phyloP scores from a whole-genome alignment of 2,113 vertebrate species.

The Bothrops jararaca region DNA sequence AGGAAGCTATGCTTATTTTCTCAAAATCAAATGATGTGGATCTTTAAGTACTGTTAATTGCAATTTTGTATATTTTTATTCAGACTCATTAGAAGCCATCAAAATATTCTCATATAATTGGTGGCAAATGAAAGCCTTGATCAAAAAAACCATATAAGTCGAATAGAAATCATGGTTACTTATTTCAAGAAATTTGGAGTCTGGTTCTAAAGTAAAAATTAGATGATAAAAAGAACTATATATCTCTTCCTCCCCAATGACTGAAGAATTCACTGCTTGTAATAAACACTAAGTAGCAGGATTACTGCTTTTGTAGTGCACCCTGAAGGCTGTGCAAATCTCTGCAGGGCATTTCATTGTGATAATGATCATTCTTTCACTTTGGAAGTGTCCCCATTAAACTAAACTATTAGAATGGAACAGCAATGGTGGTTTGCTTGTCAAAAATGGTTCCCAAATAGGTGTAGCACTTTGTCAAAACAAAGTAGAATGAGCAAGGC shows the following conservation, averaged over 20 bases:
- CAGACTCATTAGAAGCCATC: conserved; percentile 28
- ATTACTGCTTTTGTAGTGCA: neutral
- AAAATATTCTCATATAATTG: neutral
- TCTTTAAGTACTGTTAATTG: conserved; percentile 50
- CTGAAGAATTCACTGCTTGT: neutral
- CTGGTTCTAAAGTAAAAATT: neutral
- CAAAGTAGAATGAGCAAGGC: neutral
- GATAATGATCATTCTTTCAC: neutral
- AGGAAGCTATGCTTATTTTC: conserved; percentile 45
- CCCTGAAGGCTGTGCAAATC: neutral
- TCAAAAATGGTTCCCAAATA: neutral
- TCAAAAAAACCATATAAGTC: neutral
- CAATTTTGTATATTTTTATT: conserved; percentile 37
- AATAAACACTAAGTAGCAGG: neutral
- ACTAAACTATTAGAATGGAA: neutral
- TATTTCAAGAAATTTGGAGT: neutral
- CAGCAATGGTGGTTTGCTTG: neutral
- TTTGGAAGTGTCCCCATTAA: neutral
- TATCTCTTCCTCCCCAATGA: neutral
- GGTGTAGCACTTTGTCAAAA: neutral
- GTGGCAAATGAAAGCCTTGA: neutral
- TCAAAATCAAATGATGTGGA: conserved; percentile 46
- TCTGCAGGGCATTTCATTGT: neutral
- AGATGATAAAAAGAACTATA: neutral
- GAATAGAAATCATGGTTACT: neutral